Evolutionary conservation across 2,888 invertebrate genomes (phyloP).

Genomic region (Sinopyrophorus schimmeli): DNA sequence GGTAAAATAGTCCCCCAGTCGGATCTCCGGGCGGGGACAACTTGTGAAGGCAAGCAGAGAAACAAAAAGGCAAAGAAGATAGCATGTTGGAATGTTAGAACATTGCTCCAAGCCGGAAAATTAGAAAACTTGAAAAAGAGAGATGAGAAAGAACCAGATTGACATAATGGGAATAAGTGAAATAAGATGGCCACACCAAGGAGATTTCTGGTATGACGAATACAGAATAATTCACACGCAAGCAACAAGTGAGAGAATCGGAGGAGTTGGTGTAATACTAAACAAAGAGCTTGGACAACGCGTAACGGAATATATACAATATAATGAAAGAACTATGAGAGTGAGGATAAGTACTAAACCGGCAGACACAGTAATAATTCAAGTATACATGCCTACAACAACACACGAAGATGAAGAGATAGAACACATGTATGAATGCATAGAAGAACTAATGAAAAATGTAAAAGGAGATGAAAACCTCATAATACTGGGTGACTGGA

Average conservation of each 20-base stretch:
- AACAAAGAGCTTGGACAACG: not conserved
- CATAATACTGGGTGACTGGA: conserved; percentile 3
- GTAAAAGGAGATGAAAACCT: conserved; percentile 2
- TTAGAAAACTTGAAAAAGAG: not conserved
- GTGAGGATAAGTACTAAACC: not conserved
- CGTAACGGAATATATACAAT: not conserved
- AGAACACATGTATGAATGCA: not conserved
- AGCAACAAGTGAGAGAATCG: not conserved
- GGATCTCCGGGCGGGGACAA: conserved; percentile 2
- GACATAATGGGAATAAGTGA: conserved; percentile 4
- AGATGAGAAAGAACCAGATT: not conserved
- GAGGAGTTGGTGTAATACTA: not conserved
- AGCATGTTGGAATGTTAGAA: conserved; percentile 5
- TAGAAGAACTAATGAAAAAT: not conserved
- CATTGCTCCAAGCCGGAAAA: not conserved
- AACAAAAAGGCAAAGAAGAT: not conserved
- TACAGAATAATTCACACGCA: conserved; percentile 1
- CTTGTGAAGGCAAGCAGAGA: not conserved
- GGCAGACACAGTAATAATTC: not conserved
- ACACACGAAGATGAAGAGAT: not conserved
- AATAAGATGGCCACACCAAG: conserved; percentile 2
- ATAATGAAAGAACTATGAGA: conserved; percentile 1
- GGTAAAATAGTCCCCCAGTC: not conserved
- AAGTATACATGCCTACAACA: conserved; percentile 3
- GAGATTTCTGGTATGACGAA: not conserved